Evolutionary conservation across 2,888 invertebrate species (phyloP).

Genomic region (Agrochola circellaris): DNA sequence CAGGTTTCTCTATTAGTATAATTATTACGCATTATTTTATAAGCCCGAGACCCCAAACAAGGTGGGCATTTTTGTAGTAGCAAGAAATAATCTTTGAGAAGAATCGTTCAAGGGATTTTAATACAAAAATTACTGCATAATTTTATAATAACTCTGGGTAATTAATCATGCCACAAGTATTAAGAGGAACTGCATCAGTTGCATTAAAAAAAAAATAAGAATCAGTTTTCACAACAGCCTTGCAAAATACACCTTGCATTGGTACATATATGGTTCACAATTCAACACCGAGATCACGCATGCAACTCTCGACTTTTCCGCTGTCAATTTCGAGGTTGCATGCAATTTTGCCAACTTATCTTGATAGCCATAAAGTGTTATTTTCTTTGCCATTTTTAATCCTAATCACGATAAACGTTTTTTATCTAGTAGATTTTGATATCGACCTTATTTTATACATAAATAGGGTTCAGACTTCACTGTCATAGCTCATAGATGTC

Average conservation of each 20-base stretch:
- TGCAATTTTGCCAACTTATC: constrained; percentile 24
- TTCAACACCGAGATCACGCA: constrained; percentile 53
- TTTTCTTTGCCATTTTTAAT: constrained; percentile 35
- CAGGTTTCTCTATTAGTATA: neutral
- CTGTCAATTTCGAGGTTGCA: constrained; percentile 13
- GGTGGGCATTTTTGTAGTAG: no score
- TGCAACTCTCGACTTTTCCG: neutral
- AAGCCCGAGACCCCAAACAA: no score
- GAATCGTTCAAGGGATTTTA: neutral
- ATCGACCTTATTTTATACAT: constrained; percentile 30
- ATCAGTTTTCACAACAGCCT: constrained; percentile 34
- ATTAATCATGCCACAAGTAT: constrained; percentile 27
- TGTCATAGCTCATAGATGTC: constrained; percentile 36
- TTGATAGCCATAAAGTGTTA: constrained; percentile 15
- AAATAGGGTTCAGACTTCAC: constrained; percentile 54
- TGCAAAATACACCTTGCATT: constrained; percentile 18
- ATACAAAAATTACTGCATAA: neutral
- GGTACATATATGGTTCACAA: constrained; percentile 47
- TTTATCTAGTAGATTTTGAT: constrained; percentile 21
- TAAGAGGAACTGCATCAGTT: constrained; percentile 46
- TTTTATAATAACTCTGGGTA: neutral
- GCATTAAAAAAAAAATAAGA: constrained; percentile 30
- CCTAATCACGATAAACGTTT: constrained; percentile 21
- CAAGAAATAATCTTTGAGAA: neutral
- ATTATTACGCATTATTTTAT: neutral